phyloP scores from a whole-genome alignment of 2,888 invertebrate genomes.

The Zygaena filipendulae region DNA sequence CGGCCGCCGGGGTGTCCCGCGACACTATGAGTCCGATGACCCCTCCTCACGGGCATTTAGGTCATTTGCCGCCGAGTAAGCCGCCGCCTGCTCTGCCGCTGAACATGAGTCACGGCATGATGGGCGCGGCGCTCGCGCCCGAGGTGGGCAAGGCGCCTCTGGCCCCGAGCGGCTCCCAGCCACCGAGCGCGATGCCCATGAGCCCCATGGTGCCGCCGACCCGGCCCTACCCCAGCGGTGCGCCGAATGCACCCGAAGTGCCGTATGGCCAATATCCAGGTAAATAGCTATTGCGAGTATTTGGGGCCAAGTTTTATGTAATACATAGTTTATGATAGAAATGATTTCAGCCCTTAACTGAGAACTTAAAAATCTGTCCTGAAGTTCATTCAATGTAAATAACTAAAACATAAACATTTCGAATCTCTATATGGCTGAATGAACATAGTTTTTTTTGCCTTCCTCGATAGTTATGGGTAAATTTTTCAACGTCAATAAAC shows the following conservation, averaged over 20 bases:
- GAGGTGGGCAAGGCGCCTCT: conserved; percentile 23
- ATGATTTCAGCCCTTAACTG: not conserved
- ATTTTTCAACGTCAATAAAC: too few relatives aligned
- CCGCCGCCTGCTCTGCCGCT: conserved; percentile 21
- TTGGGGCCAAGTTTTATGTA: not conserved
- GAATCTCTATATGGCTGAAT: too few relatives aligned
- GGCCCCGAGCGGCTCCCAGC: conserved; percentile 19
- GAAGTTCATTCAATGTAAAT: too few relatives aligned
- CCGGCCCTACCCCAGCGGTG: conserved; percentile 30
- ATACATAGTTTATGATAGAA: too few relatives aligned
- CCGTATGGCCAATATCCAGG: conserved; percentile 54
- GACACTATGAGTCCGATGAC: conserved; percentile 18
- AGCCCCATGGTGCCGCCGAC: conserved; percentile 27
- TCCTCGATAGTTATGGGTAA: too few relatives aligned
- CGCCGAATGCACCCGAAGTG: conserved; percentile 39
- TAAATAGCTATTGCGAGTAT: too few relatives aligned
- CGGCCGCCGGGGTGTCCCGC: conserved; percentile 18
- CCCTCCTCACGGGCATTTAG: conserved; percentile 17
- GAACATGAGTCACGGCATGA: conserved; percentile 32
- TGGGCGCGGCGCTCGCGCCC: too few relatives aligned
- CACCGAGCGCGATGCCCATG: conserved; percentile 23
- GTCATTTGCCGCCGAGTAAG: conserved; percentile 15
- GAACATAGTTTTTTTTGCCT: too few relatives aligned
- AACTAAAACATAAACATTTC: too few relatives aligned
- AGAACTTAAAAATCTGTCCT: too few relatives aligned